Base-by-base conservation (phyloP, 1,140 invertebrate genomes). In the Copidosoma floridanum region DNA sequence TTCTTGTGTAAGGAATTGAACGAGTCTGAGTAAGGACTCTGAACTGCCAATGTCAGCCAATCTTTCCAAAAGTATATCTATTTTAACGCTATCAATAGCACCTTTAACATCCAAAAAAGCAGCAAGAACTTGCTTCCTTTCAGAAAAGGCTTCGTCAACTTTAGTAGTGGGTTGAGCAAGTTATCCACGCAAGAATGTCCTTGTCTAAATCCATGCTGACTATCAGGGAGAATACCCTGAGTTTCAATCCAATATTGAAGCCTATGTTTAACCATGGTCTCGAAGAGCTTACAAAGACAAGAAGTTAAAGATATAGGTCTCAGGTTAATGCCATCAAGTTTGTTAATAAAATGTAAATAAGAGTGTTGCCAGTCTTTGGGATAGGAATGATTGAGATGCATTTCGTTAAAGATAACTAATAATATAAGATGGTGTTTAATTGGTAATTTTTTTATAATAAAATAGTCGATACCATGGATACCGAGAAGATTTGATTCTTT, bases 31-130 rank as follows among this genome's bases (percentile, higher is more conserved):
- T 24, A 57, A n/a, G 3, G 11, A 48, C 16, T n/a, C n/a, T 6
- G 55, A 38, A 29, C 43, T 48, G 1, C 35, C 55, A 10, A 57
- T 48, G 38, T 26, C n/a, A 10, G 44, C 12, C 1, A 57, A 23
- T 27, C 40, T 57, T 6, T n/a, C 10, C 20, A 57, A 18, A 3
- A 57, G 21, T 4, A 48, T 38, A 40, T 48, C 55, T 11, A 27
- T 26, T 7, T 50, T 43, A 6, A 58, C 37, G 14, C 50, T 57
- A 14, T 57, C 46, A 50, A 57, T 50, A 2, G 56, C 46, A 12
- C 56, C 24, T 12, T 38, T 57, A 24, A 57, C 21, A 37, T 57
- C 41, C 10, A 57, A 16, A 16, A 48, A 57, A 2, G 44, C 44
- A n/a, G 43, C 43, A 16, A 56, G 6, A 5, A 56, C 27, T 23